Percentiles rank a stretch among this genome's conserved stretches.
phyloP scores from a whole-genome alignment of 92 coral and sea anemone genomes.

The Meandrina meandrites region DNA sequence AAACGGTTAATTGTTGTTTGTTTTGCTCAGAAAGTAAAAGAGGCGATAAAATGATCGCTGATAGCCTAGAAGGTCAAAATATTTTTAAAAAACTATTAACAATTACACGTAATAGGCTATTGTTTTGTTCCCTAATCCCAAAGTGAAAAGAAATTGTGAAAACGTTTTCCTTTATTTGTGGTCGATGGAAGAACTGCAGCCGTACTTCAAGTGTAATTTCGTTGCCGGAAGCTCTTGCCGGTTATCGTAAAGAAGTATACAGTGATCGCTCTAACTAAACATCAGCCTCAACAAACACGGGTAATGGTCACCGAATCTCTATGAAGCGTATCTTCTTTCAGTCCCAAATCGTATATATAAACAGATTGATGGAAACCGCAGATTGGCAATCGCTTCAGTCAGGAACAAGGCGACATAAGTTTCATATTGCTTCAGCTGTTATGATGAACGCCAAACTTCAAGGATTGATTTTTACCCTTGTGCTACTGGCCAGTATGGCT shows the following conservation, averaged over 20 bases:
- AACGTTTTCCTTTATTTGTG: too few species aligned
- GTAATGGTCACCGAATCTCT: not conserved
- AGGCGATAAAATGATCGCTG: not conserved
- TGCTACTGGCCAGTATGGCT: not conserved
- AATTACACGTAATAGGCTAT: not conserved
- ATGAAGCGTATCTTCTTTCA: not conserved
- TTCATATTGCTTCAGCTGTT: not conserved
- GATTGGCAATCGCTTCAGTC: not conserved
- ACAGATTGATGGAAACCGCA: not conserved
- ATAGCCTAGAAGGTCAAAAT: not conserved
- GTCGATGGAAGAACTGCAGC: too few species aligned
- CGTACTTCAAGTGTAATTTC: too few species aligned
- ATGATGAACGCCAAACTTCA: conserved; percentile 2
- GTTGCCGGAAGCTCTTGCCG: too few species aligned
- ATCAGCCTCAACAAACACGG: not conserved
- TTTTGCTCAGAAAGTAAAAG: too few species aligned
- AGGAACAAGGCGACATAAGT: not conserved
- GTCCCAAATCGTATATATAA: not conserved
- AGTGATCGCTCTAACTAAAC: not conserved
- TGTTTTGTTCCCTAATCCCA: not conserved
- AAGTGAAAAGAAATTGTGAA: too few species aligned
- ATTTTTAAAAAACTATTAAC: not conserved
- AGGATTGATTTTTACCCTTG: not conserved
- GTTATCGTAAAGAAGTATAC: not conserved
- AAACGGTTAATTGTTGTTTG: not conserved